A percentile compares a stretch with the other conserved stretches of the same genome.
These are phyloP conservation scores for Danio rerio DNA, from an alignment of 2,113 vertebrate species.

Conservation along the genomic window DNA sequence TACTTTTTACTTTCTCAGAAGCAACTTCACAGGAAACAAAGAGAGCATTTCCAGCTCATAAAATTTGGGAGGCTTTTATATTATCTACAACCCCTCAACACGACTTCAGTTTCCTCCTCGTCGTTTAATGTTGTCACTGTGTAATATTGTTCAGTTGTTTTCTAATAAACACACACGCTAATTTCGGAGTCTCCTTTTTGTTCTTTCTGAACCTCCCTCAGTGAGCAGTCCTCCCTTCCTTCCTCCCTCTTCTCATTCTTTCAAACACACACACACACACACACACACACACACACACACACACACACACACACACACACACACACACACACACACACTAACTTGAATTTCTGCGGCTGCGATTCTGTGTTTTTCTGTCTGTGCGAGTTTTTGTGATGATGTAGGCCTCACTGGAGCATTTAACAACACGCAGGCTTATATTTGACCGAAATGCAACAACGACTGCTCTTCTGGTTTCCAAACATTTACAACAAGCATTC, in stretches of 20 bases:
- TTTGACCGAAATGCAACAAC: no score
- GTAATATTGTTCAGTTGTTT: not conserved
- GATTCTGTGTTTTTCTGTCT: no score
- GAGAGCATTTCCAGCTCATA: slow-evolving; percentile 44
- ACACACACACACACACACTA: slow-evolving; percentile 50
- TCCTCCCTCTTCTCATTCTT: slow-evolving; percentile 27
- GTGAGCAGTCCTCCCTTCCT: slow-evolving; percentile 43
- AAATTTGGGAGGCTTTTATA: slow-evolving; percentile 43
- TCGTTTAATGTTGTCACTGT: not conserved
- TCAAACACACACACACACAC: slow-evolving; percentile 15
- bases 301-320: slow-evolving; percentile 49
- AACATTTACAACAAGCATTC: not conserved
- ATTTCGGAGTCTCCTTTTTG: not conserved
- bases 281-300: slow-evolving; percentile 48
- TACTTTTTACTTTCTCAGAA: not conserved
- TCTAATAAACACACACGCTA: not conserved
- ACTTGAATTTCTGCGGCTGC: no score
- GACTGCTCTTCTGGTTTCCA: not conserved
- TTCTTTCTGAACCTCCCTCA: not conserved
- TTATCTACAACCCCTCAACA: slow-evolving; percentile 53
- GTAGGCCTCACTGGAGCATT: no score
- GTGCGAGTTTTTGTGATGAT: no score
- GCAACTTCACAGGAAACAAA: slow-evolving; percentile 1
- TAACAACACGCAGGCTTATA: no score
- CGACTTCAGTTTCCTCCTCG: slow-evolving; percentile 15